Base-by-base conservation (phyloP, 2,888 invertebrate species). In the Monopis laevigella region DNA sequence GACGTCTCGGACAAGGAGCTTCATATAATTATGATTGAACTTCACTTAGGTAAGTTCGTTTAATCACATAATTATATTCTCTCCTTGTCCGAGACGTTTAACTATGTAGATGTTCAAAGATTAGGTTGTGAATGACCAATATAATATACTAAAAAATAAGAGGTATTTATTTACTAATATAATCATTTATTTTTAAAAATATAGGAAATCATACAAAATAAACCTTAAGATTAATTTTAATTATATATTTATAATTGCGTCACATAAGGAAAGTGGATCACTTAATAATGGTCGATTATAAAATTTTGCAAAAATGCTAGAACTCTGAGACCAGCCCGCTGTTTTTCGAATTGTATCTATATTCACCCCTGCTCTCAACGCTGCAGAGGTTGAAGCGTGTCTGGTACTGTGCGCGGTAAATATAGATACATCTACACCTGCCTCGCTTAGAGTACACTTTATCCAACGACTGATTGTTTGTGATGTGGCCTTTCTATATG, bases 351-450 rank as follows among this genome's bases (percentile, higher is more conserved):
- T 51, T 2, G 41, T 7, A n/a, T 51, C 51, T 12, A 53, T 21
- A 24, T 40, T 46, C 3, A 54, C 34, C 1, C 53, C 51, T 10
- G 41, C 18, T 32, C 45, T 47, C 6, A 39, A 28, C 1, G 53
- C 55, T 7, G 43, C 43, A 1, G 52, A 55, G 4, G 54, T 51
- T 6, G 52, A 27, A 4, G 55, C 50, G 34, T 55, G 53, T 29
- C 53, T 40, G 1, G 53, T 52, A 13, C 44, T 45, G 30, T 48
- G 48, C 1, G 48, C 45, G 10, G 41, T 29, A 27, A 45, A 45
- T 1, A 41, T 42, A 12, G 34, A 32, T 2, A 30, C 30, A 39
- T 51, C 46, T 6, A 51, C 42, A 7, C 52, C 51, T 10, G 46
- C 44, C 6, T 24, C 16, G 6, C 19, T 28, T 8, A 51, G 27